phyloP scores from a whole-genome alignment of 2,888 invertebrate genomes.

The Tuta absoluta region DNA sequence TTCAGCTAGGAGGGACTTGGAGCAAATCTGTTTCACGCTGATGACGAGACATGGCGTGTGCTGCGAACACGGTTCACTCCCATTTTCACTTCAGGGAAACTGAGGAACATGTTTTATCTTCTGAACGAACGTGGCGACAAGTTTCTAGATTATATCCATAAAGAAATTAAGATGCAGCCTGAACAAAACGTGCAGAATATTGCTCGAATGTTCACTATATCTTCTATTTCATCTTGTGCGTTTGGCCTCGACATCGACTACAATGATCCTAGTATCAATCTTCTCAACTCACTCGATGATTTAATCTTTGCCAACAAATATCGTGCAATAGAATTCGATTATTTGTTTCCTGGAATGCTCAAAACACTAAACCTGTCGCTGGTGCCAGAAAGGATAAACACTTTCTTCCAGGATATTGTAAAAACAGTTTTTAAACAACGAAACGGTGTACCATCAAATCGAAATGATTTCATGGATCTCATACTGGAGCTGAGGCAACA shows the following conservation, averaged over 20 bases:
- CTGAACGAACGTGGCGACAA: constrained; percentile 47
- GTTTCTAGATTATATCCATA: constrained; percentile 42
- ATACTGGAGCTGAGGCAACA: constrained; percentile 49
- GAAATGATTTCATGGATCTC: constrained; percentile 59
- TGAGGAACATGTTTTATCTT: constrained; percentile 59
- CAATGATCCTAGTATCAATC: constrained; percentile 24
- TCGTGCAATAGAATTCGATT: constrained; percentile 42
- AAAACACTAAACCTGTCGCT: constrained; percentile 44
- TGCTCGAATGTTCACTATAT: constrained; percentile 48
- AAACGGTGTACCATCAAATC: constrained; percentile 44
- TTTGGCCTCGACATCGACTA: constrained; percentile 51
- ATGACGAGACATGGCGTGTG: constrained; percentile 53
- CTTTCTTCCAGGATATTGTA: constrained; percentile 48
- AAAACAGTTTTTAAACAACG: constrained; percentile 44
- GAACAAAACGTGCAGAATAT: constrained; percentile 42
- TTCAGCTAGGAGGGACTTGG: constrained; percentile 53
- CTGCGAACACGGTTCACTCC: constrained; percentile 55
- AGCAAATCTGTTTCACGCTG: constrained; percentile 54
- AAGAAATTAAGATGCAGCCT: constrained; percentile 12
- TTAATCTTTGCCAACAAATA: constrained; percentile 34
- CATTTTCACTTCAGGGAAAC: constrained; percentile 57
- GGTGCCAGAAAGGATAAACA: constrained; percentile 40
- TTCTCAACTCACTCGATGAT: constrained; percentile 35
- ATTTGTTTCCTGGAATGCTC: constrained; percentile 55
- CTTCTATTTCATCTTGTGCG: constrained; percentile 50